phyloP scores from a whole-genome alignment of 2,113 vertebrate genomes.

The Epinephelus cyanopodus region DNA sequence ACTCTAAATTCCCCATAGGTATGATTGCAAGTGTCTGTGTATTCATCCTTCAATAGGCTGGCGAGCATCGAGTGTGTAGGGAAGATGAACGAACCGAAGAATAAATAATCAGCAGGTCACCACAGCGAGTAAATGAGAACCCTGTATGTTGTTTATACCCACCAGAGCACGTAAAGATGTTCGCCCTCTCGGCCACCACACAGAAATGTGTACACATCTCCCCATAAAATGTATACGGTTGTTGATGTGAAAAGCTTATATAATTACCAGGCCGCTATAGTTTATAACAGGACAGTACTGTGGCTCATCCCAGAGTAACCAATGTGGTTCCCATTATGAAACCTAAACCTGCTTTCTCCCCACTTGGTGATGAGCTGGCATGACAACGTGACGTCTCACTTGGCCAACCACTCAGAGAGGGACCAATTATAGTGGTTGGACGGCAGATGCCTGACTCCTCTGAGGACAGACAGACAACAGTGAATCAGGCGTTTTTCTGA shows the following conservation, averaged over 20 bases:
- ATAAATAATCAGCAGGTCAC: conserved; percentile 16
- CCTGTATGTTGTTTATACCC: conserved; percentile 27
- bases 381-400: conserved; percentile 65
- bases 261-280: conserved; percentile 45
- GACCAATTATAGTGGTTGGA: conserved; percentile 53
- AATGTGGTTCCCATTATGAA: conserved; percentile 63
- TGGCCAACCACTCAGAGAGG: conserved; percentile 46
- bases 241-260: conserved; percentile 55
- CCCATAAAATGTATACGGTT: conserved; percentile 36
- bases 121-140: conserved; percentile 19
- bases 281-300: conserved; percentile 65
- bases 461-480: conserved; percentile 35
- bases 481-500: conserved; percentile 41
- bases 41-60: conserved; percentile 21
- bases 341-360: conserved; percentile 56
- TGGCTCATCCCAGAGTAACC: conserved; percentile 58
- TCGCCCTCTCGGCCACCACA: neutral
- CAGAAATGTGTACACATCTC: conserved; percentile 32
- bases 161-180: conserved; percentile 4
- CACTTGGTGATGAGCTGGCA: conserved; percentile 65
- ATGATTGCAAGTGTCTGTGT: conserved; percentile 29
- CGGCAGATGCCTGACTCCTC: conserved; percentile 28
- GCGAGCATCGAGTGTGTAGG: neutral
- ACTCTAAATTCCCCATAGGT: conserved; percentile 67
- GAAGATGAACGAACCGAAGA: conserved; percentile 22